phyloP scores from a whole-genome alignment of 1,140 invertebrate genomes.

The Macrobrachium nipponense region DNA sequence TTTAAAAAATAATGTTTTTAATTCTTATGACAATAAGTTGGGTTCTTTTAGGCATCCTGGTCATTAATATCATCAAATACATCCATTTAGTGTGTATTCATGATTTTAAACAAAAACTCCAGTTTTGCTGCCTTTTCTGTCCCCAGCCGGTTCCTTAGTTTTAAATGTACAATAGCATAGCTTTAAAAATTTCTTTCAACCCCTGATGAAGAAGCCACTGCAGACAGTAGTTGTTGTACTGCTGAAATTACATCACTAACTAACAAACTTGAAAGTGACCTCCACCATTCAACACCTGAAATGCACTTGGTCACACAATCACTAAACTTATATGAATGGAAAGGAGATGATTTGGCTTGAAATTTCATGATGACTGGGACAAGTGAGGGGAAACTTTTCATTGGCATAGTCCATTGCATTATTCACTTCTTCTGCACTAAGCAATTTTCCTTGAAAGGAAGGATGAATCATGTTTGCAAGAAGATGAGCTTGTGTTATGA shows the following conservation, averaged over 20 bases:
- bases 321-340: neutral
- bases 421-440: neutral
- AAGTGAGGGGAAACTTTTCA: neutral
- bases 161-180: constrained; percentile 3
- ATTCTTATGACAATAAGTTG: neutral
- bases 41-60: neutral
- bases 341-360: neutral
- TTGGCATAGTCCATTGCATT: constrained; percentile 9
- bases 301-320: constrained; percentile 5
- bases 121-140: too few relatives aligned
- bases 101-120: constrained; percentile 1
- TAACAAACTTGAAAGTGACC: neutral
- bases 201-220: constrained; percentile 4
- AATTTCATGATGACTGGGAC: neutral
- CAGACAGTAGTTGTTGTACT: neutral
- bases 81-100: constrained; percentile 1
- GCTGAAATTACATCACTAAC: neutral
- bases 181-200: neutral
- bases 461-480: neutral
- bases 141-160: neutral
- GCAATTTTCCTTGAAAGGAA: constrained; percentile 1
- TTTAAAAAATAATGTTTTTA: neutral
- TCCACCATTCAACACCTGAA: neutral
- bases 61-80: constrained; percentile 10
- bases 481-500: constrained; percentile 2